Evolutionary conservation across 2,797 vertebrate species (phyloP).

Genomic region (Bufotes viridis): DNA sequence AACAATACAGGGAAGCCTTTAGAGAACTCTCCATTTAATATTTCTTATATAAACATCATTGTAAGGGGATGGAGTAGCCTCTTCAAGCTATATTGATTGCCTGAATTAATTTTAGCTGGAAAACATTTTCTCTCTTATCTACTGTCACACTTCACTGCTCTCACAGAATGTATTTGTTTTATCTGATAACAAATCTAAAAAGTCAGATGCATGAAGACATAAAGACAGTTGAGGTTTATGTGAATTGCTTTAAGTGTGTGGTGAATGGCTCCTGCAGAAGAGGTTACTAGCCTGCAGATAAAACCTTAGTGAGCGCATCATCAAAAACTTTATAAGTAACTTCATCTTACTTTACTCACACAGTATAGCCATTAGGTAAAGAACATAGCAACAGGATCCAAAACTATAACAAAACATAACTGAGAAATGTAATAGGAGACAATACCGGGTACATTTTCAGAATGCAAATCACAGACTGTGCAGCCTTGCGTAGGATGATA

Average conservation of each 20-base stretch:
- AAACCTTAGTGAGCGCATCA: slow-evolving; percentile 29
- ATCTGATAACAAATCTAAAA: slow-evolving; percentile 47
- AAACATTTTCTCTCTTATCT: slow-evolving; percentile 54
- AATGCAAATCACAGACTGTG: not conserved
- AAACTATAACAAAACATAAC: not conserved
- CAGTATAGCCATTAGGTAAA: slow-evolving; percentile 4
- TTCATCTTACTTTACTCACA: not conserved
- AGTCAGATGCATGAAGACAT: slow-evolving; percentile 33
- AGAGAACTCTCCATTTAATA: not conserved
- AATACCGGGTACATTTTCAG: not conserved
- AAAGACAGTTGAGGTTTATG: slow-evolving; percentile 20
- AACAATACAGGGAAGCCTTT: not conserved
- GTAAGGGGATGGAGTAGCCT: slow-evolving; percentile 31
- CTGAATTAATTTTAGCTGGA: slow-evolving; percentile 45
- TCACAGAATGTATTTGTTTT: slow-evolving; percentile 49
- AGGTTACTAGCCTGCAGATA: slow-evolving; percentile 43
- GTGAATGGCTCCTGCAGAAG: slow-evolving; percentile 22
- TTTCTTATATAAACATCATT: not conserved
- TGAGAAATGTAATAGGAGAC: not conserved
- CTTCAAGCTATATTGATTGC: slow-evolving; percentile 46
- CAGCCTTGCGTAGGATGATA: not conserved
- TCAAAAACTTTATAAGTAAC: not conserved
- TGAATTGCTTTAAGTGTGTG: slow-evolving; percentile 38
- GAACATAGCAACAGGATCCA: not conserved
- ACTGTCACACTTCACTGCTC: slow-evolving; percentile 38